Evolutionary conservation across 2,113 vertebrate species (phyloP), one percentile per base, ranked within the genome.

Genomic region (Hemibagrus wyckioides): DNA sequence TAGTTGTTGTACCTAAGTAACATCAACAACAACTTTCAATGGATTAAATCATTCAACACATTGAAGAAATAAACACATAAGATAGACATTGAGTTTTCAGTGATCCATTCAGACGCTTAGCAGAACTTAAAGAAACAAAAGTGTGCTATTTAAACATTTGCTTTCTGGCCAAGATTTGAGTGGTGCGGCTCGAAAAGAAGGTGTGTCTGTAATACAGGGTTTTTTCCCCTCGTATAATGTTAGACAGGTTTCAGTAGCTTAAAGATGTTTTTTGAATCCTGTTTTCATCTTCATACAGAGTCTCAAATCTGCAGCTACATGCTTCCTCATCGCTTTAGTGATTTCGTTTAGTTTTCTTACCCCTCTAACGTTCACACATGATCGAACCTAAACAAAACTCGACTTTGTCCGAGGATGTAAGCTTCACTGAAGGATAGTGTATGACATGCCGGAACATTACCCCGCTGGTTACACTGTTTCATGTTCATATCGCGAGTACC

Each of bases 1-100:
- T 97, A 99, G 95, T 99, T 99, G 89, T 99, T 99, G 94, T 99
- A 99, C 41, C 98, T 98, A 89, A 36, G 85, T 30, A 79, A 17
- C 23, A 79, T 75, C 19, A 65, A 8, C 11, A 15, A 30, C 28
- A 5, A 57, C 19, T 5, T 57, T 57, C 57, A 25, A 59, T 23
- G 5, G 23, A 75, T 44, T 11, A 36, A 21, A 50, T 10, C 61
- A 23, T 50, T 89, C 52, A 48, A 65, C 67, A 39, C 0, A 71
- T 61, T 41, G 44, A 63, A 54, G 33, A 76, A 44, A 33, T 10
- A 52, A 52, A 52, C 8, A 76, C 13, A 52, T 52, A 52, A 52
- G 2, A 23, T 9, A 8, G 23, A 59, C 21, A 10, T 15, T 17
- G 10, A 6, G 19, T 25, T 59, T 59, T 6, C 6, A 0, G 57